Percentiles rank a stretch among this genome's conserved stretches.
Evolutionary conservation across 2,113 vertebrate species (phyloP).

Genomic region (Cyphomyrus plagiostoma): DNA sequence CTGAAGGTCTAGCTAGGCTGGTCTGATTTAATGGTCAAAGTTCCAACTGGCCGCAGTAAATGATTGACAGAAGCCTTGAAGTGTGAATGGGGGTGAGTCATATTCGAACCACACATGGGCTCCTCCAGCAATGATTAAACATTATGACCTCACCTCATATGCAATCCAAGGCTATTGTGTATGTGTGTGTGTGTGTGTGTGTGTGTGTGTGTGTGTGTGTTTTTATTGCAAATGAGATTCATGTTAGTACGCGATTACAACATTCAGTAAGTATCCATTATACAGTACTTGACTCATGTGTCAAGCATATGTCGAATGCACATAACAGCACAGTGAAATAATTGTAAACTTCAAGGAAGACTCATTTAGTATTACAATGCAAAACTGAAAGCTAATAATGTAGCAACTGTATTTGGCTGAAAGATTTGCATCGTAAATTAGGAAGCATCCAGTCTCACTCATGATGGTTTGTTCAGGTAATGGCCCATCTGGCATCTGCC

Average conservation of each 20-base stretch:
- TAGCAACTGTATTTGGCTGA: neutral
- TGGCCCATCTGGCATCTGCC: constrained; percentile 71
- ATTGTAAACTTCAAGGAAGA: neutral
- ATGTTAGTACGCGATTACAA: neutral
- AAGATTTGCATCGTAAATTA: neutral
- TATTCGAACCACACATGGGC: neutral
- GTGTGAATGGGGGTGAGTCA: neutral
- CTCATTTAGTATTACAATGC: neutral
- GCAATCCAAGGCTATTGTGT: neutral
- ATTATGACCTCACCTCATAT: neutral
- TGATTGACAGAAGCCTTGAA: constrained; percentile 10
- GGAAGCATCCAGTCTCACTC: neutral
- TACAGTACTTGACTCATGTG: neutral
- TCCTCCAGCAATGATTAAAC: neutral
- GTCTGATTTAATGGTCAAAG: neutral
- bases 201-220: neutral
- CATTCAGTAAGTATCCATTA: neutral
- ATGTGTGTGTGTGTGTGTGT: neutral
- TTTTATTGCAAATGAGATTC: neutral
- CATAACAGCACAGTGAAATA: neutral
- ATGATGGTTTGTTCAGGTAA: constrained; percentile 53
- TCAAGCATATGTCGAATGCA: neutral
- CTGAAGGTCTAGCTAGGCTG: neutral
- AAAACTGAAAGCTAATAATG: neutral
- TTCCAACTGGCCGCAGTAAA: neutral